Conservation (phyloP, 2,888 invertebrate species). For the Sialis lutaria region DNA sequence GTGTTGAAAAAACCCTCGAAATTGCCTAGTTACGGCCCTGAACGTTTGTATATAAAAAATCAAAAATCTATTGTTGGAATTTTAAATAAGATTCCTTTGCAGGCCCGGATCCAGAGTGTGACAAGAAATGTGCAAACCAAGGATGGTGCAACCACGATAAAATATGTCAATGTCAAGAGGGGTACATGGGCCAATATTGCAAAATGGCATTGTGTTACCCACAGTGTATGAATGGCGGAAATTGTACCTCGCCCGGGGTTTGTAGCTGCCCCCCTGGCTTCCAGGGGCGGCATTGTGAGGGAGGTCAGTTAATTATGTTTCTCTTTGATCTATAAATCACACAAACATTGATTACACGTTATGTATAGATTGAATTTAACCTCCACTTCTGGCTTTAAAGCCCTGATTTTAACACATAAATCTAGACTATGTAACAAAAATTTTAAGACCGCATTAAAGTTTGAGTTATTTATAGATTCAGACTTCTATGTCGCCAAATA, state of each 20-base stretch:
- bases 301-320: conserved; percentile 34
- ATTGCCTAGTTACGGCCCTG: not conserved
- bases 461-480: too few relatives aligned
- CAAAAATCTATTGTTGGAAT: not conserved
- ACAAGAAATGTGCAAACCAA: conserved; percentile 70
- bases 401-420: too few relatives aligned
- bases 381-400: too few relatives aligned
- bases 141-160: conserved; percentile 71
- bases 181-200: conserved; percentile 82
- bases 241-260: conserved; percentile 75
- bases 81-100: conserved; percentile 7
- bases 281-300: conserved; percentile 81
- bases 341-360: too few relatives aligned
- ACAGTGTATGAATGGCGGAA: conserved; percentile 83
- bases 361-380: not conserved
- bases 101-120: conserved; percentile 82
- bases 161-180: conserved; percentile 76
- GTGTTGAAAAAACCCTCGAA: not conserved
- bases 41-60: not conserved
- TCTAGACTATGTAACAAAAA: too few relatives aligned
- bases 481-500: too few relatives aligned
- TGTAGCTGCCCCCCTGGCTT: conserved; percentile 82
- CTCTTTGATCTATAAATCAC: too few relatives aligned
- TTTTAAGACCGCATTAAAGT: too few relatives aligned
- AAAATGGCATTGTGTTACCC: conserved; percentile 81